Percentiles rank a stretch among this genome's conserved stretches.
These are phyloP conservation scores for Corydoras sp. DNA, from an alignment of 2,113 vertebrate species.

Conservation along the genomic window DNA sequence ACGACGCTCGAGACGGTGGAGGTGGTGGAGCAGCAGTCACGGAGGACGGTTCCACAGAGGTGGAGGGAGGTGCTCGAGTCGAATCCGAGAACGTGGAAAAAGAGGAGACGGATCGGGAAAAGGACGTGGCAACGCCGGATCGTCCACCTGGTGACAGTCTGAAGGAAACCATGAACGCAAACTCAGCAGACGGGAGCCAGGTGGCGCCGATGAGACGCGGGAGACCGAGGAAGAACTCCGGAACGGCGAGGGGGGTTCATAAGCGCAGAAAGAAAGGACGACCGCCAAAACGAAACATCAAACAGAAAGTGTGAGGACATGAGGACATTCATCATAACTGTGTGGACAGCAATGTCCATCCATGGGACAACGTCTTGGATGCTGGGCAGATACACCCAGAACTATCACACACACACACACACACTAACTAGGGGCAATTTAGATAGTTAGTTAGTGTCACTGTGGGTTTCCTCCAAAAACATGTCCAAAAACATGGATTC, in stretches of 20 bases:
- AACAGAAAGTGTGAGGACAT: not conserved
- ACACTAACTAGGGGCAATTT: too few relatives aligned
- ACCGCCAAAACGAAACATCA: not conserved
- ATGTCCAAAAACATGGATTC: too few relatives aligned
- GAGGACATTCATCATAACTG: too few relatives aligned
- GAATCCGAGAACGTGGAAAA: not conserved
- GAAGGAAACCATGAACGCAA: not conserved
- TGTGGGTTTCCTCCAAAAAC: too few relatives aligned
- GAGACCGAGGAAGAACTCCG: slow-evolving; percentile 23
- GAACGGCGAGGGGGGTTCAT: not conserved
- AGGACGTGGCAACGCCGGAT: not conserved
- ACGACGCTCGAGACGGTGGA: slow-evolving; percentile 2
- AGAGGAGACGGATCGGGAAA: not conserved
- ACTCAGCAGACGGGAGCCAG: not conserved
- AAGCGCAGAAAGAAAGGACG: not conserved
- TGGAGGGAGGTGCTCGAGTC: not conserved
- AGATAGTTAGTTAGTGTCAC: too few relatives aligned
- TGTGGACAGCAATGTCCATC: too few relatives aligned
- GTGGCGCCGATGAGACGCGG: slow-evolving; percentile 1
- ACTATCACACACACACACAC: too few relatives aligned
- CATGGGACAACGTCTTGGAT: too few relatives aligned
- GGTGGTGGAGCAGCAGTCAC: not conserved
- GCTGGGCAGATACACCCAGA: too few relatives aligned
- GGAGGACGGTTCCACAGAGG: not conserved
- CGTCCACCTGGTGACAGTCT: not conserved